Evolutionary conservation across 2,888 invertebrate species (phyloP), one percentile per base, ranked within the genome.

Genomic region (Sesia apiformis): DNA sequence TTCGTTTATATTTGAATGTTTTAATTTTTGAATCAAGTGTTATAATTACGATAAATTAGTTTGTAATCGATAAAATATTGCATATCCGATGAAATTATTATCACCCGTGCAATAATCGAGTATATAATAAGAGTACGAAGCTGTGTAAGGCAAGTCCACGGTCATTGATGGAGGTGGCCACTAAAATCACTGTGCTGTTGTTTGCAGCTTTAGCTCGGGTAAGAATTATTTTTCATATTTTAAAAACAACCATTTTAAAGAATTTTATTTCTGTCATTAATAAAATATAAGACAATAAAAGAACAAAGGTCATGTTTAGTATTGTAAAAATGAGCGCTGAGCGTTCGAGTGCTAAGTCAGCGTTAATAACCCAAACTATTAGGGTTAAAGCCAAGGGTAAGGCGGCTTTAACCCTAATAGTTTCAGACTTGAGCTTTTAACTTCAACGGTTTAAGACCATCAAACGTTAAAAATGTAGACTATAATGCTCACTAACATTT

Each of bases 91-190:
- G 42, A 50, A 50, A 38, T 50, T 23, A 39, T 50, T 39, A 3
- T 4, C 23, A 23, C 38, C 38, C 7, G 38, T 50, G 79, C 69
- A 83, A 83, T 75, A 72, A 64, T 59, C 63, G 51, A 42, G 67
- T 85, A 86, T 85, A 85, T 70, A 85, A 69, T 60, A 5, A 38
- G 38, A 7, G 8, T 50, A 50, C 7, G 8, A 46, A 46, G 8
- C 38, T 7, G 4, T 50, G 23, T 5, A 50, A 50, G 39, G 38
- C 4, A 38, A 50, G 46, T 38, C 4, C 8, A 50, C 39, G 60
- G 67, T 73, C 78, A 75, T 69, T n/a, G 58, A 67, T 64, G 69
- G 67, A 64, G 78, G 75, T 73, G 78, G 65, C 70, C 59, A 62
- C 57, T 55, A 66, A 74, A 58, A 59, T 78, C n/a, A 8, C 46